Conservation (phyloP, 1,140 invertebrate genomes). For the Chironomus tepperi region DNA sequence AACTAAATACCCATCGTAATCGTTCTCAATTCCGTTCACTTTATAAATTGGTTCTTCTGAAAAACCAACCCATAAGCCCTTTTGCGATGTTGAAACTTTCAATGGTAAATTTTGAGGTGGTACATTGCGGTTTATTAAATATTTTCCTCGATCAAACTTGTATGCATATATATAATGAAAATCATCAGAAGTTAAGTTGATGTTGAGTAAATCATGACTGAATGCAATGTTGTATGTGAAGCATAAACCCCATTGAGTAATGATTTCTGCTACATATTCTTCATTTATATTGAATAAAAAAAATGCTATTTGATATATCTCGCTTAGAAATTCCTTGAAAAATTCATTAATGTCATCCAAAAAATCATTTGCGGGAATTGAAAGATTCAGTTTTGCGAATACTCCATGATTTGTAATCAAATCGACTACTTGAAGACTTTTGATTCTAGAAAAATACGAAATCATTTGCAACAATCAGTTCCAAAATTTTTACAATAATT, state of each 20-base stretch:
- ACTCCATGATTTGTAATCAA: not conserved
- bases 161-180: not conserved
- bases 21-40: conserved; percentile 26
- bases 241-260: not conserved
- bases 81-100: not conserved
- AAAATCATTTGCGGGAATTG: not conserved
- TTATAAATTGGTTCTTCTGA: not conserved
- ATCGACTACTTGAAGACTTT: not conserved
- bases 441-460: not conserved
- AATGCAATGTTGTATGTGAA: not conserved
- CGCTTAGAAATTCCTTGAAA: not conserved
- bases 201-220: not conserved
- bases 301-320: not conserved
- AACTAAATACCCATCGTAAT: not conserved
- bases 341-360: not conserved
- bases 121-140: too few species aligned
- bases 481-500: too few species aligned
- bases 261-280: not conserved
- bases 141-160: too few species aligned
- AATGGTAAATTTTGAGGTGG: not conserved
- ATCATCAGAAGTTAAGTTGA: not conserved
- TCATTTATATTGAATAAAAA: not conserved
- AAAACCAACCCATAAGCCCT: not conserved
- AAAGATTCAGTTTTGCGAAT: not conserved
- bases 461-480: too few species aligned